Evolutionary conservation across 2,797 vertebrate genomes (phyloP), one percentile per base, ranked within the genome.

Genomic region (Cossypha niveicapilla): DNA sequence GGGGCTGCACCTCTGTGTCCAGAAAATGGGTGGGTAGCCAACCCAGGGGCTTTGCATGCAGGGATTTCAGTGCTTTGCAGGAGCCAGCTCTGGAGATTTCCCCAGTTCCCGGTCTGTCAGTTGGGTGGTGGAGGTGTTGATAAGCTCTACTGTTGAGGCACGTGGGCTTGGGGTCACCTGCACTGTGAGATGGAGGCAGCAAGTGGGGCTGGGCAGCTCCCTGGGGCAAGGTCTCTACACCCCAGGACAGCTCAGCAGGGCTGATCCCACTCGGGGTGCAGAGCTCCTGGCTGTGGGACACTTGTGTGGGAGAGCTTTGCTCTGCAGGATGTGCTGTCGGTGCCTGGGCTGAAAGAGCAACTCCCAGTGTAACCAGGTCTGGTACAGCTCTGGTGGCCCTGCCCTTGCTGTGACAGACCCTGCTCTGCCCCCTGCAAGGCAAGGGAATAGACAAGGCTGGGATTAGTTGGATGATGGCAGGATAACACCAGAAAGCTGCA

Each of bases 81-180:
- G 32, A 47, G 10, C 30, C 57, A 58, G 58, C 30, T 53, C 16
- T 19, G 80, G 65, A 77, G 44, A 35, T n/a, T 77, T 39, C 30
- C 60, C 28, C 35, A 19, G 68, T 4, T 34, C 22, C 56, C 17
- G 39, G 9, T 34, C 48, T 0, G 0, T 47, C 0, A 0, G 24
- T 8, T 17, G 22, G 32, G 47, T 75, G 66, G 13, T 72, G 71
- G 23, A 48, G 11, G 15, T 1, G 1, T 39, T 6, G 5, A 6
- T 41, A 15, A 71, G 44, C 32, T 66, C 30, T 34, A 32, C 16
- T 35, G 11, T 1, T 0, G 27, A 48, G 68, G 34, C 11, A 7
- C 0, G 0, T 3, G 68, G 8, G 32, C 24, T 39, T 39, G 18
- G 35, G 56, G 8, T 62, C 24, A 7, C 11, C 48, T 25, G 18